A percentile compares a stretch with the other conserved stretches of the same genome.
Evolutionary conservation across 2,888 invertebrate genomes (phyloP).

Genomic region (Pollenia angustigena): DNA sequence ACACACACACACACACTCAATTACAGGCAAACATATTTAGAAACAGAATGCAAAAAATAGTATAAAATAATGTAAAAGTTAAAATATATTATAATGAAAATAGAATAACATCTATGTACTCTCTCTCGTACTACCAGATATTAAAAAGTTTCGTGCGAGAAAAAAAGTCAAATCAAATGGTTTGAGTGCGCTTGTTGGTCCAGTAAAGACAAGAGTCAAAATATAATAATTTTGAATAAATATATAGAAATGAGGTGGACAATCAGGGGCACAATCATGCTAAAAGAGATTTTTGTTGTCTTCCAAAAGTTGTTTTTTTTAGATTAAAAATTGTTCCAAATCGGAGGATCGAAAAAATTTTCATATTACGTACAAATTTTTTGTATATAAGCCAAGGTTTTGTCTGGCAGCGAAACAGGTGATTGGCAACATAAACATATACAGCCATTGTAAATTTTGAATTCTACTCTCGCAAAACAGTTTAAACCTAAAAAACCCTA

Average conservation of each 20-base stretch:
- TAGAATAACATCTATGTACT: conserved; percentile 43
- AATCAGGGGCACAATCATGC: background rate
- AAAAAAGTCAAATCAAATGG: background rate
- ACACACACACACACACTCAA: background rate
- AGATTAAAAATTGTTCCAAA: too few relatives aligned
- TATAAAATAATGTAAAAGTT: conserved; percentile 54
- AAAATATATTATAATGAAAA: conserved; percentile 63
- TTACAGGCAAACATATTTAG: conserved; percentile 4
- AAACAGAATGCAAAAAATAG: background rate
- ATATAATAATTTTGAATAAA: conserved; percentile 39
- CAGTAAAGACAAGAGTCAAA: conserved; percentile 37
- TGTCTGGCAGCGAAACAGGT: too few relatives aligned
- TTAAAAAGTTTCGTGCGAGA: conserved; percentile 6
- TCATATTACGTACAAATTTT: too few relatives aligned
- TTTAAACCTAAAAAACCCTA: too few relatives aligned
- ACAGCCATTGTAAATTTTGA: too few relatives aligned
- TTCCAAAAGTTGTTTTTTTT: too few relatives aligned
- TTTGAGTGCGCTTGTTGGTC: conserved; percentile 34
- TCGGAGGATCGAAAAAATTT: too few relatives aligned
- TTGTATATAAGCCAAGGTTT: too few relatives aligned
- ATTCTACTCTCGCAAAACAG: too few relatives aligned
- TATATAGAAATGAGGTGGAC: conserved; percentile 8
- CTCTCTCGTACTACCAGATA: conserved; percentile 18
- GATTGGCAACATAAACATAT: too few relatives aligned
- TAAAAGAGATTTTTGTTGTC: too few relatives aligned